phyloP scores from a whole-genome alignment of 2,888 invertebrate genomes.

The Colletes collaris region DNA sequence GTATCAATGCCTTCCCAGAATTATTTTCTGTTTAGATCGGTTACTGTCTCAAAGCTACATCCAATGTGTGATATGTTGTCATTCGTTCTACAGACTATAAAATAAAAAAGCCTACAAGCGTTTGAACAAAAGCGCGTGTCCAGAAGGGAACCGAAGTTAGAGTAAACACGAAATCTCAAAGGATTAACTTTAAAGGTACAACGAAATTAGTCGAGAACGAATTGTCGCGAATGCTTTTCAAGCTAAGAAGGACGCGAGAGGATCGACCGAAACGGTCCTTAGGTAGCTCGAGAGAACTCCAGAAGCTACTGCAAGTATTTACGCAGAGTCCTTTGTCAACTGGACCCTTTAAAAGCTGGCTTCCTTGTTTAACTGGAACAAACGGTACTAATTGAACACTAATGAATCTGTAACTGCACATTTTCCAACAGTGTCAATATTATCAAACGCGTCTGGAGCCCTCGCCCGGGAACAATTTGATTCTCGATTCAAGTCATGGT shows the following conservation, averaged over 20 bases:
- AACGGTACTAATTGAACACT: slow-evolving; percentile 82
- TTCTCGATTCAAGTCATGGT: background rate
- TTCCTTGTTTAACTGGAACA: slow-evolving; percentile 76
- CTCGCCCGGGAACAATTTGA: background rate
- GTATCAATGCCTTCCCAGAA: no score
- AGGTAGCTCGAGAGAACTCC: slow-evolving; percentile 45
- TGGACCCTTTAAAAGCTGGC: slow-evolving; percentile 70
- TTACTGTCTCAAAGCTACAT: no score
- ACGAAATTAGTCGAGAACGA: slow-evolving; percentile 26
- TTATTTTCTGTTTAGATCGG: no score
- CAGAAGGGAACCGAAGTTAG: background rate
- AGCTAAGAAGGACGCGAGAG: background rate
- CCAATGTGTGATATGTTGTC: no score
- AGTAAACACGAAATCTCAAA: background rate
- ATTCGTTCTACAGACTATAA: no score
- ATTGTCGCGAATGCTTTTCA: slow-evolving; percentile 31
- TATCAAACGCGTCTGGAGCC: slow-evolving; percentile 17
- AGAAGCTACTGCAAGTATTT: slow-evolving; percentile 71
- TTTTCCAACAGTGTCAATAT: slow-evolving; percentile 34
- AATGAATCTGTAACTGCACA: slow-evolving; percentile 75
- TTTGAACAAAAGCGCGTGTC: background rate
- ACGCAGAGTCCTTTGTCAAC: slow-evolving; percentile 77
- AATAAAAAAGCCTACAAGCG: no score
- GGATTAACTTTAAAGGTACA: slow-evolving; percentile 4
- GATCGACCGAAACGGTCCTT: slow-evolving; percentile 8